Evolutionary conservation across 2,797 vertebrate species (phyloP).

Genomic region (Oreochromis mossambicus): DNA sequence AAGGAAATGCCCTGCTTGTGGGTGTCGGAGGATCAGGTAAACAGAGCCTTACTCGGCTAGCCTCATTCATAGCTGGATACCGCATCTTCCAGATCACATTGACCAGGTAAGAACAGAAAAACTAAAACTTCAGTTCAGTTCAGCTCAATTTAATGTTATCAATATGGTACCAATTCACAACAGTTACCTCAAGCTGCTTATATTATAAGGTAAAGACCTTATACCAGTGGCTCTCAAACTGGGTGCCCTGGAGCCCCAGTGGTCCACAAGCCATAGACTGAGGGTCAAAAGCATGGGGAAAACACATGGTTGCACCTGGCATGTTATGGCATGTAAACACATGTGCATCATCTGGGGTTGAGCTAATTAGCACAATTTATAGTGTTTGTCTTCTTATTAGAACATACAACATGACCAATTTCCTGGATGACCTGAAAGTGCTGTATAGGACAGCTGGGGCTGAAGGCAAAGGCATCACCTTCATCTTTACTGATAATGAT

Average conservation of each 20-base stretch:
- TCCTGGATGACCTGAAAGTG: constrained; percentile 86
- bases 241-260: not conserved
- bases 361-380: not conserved
- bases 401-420: constrained; percentile 80
- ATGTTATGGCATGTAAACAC: not conserved
- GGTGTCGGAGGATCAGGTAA: constrained; percentile 89
- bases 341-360: not conserved
- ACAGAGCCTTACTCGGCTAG: constrained; percentile 83
- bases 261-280: not conserved
- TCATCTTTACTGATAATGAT: constrained; percentile 89
- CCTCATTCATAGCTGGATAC: constrained; percentile 86
- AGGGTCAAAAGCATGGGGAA: not conserved
- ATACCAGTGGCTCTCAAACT: not conserved
- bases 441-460: constrained; percentile 82
- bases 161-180: not conserved
- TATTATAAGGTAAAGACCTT: not conserved
- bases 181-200: not conserved
- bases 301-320: not conserved
- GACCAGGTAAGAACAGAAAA: constrained; percentile 68
- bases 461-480: constrained; percentile 83
- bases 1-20: constrained; percentile 83
- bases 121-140: not conserved
- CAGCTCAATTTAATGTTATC: not conserved
- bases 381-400: constrained; percentile 55
- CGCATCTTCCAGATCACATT: constrained; percentile 83